These are phyloP conservation scores for Nomada fabriciana DNA, from an alignment of 2,888 invertebrate species.

Conservation along the genomic window DNA sequence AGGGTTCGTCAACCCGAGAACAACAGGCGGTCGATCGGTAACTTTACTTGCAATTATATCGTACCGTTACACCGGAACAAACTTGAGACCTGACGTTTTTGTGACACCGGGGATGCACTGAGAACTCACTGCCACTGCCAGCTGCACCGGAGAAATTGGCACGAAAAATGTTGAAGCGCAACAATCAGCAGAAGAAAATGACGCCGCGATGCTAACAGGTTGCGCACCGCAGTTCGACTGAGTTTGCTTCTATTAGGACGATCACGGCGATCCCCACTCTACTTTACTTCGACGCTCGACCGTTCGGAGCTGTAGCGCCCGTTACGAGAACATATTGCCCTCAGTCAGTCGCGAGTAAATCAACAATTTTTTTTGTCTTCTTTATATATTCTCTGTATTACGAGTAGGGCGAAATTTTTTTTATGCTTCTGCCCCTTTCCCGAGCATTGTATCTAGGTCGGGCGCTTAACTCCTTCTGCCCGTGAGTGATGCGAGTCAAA, in stretches of 20 bases:
- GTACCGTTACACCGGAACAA: not conserved
- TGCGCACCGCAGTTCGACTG: constrained; percentile 80
- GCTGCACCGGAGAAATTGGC: constrained; percentile 6
- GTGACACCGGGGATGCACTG: no score
- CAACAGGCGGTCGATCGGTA: constrained; percentile 30
- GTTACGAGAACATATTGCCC: constrained; percentile 21
- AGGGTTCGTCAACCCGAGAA: constrained; percentile 61
- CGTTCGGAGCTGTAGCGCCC: constrained; percentile 6
- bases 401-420: not conserved
- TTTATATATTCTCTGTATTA: not conserved
- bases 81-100: no score
- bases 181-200: not conserved
- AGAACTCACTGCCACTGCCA: not conserved
- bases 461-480: no score
- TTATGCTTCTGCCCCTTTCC: not conserved
- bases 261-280: constrained; percentile 46
- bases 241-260: constrained; percentile 63
- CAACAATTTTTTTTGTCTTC: not conserved
- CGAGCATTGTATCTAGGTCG: no score
- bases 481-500: not conserved
- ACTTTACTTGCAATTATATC: constrained; percentile 9
- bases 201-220: constrained; percentile 69
- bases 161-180: constrained; percentile 2
- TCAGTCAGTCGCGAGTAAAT: constrained; percentile 8
- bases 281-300: constrained; percentile 7